Percentiles rank a stretch among this genome's conserved stretches.
These are phyloP conservation scores for Pseudolycoriella hygida DNA, from an alignment of 2,888 invertebrate genomes.

Conservation along the genomic window DNA sequence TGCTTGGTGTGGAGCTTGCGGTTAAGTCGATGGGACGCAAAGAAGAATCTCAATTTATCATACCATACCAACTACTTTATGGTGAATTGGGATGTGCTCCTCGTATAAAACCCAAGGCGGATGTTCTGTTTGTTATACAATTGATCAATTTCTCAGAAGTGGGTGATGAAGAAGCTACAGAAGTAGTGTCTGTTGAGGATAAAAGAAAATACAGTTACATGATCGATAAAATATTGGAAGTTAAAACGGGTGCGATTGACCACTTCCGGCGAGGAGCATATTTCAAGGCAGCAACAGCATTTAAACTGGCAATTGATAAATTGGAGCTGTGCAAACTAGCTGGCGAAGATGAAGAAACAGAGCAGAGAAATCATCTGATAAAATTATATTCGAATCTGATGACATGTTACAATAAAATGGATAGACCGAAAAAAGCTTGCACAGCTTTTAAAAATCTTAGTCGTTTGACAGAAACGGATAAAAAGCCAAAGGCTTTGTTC, in stretches of 20 bases:
- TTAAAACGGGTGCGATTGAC: constrained; percentile 45
- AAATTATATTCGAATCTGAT: constrained; percentile 56
- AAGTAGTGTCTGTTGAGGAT: constrained; percentile 31
- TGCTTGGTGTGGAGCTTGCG: constrained; percentile 53
- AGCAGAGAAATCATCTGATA: constrained; percentile 38
- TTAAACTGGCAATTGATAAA: constrained; percentile 40
- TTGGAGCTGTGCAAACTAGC: constrained; percentile 46
- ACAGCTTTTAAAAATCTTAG: constrained; percentile 42
- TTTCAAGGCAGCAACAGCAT: constrained; percentile 25
- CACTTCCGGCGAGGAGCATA: constrained; percentile 35
- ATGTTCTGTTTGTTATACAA: constrained; percentile 57
- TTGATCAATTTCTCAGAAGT: constrained; percentile 38
- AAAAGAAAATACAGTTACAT: constrained; percentile 40
- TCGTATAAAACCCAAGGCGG: constrained; percentile 53
- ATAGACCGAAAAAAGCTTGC: constrained; percentile 42
- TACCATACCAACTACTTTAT: constrained; percentile 56
- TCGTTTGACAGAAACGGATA: constrained; percentile 32
- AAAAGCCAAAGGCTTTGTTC: constrained; percentile 41
- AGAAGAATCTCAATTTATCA: constrained; percentile 60
- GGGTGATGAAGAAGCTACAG: constrained; percentile 26
- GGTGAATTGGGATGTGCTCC: constrained; percentile 60
- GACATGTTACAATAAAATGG: constrained; percentile 45
- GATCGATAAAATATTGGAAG: constrained; percentile 37
- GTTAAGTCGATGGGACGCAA: constrained; percentile 60
- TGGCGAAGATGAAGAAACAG: constrained; percentile 41